phyloP scores from a whole-genome alignment of 2,888 invertebrate species.

The Leptarthrus brevirostris region DNA sequence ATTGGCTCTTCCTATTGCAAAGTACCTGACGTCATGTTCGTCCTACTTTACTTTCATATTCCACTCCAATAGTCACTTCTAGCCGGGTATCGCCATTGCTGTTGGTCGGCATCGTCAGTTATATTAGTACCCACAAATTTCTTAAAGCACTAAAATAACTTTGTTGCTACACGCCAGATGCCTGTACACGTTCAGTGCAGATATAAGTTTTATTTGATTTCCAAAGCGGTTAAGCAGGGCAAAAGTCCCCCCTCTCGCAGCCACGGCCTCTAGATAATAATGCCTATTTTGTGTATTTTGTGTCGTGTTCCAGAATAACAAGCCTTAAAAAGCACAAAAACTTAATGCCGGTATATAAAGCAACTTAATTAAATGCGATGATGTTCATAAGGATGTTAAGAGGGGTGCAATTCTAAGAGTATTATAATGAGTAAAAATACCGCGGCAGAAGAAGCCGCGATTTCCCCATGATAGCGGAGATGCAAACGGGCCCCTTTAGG shows the following conservation, averaged over 20 bases:
- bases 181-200: conserved; percentile 13
- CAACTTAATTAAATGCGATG: conserved; percentile 42
- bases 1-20: conserved; percentile 41
- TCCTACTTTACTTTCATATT: conserved; percentile 29
- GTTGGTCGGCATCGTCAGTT: neutral
- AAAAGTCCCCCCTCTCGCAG: no score
- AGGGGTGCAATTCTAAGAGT: conserved; percentile 21
- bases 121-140: neutral
- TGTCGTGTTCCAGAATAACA: neutral
- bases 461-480: neutral
- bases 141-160: neutral
- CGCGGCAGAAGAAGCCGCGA: neutral
- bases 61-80: conserved; percentile 16
- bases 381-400: conserved; percentile 25
- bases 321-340: conserved; percentile 23
- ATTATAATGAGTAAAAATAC: conserved; percentile 39
- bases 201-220: conserved; percentile 14
- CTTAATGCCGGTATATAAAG: conserved; percentile 28
- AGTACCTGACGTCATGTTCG: conserved; percentile 39
- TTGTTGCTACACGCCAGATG: conserved; percentile 5
- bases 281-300: conserved; percentile 35
- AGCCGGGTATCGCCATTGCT: neutral
- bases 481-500: neutral
- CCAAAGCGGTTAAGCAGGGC: neutral
- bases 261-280: neutral